These are phyloP conservation scores for Fringilla coelebs DNA, from an alignment of 2,797 vertebrate species.

Conservation along the genomic window DNA sequence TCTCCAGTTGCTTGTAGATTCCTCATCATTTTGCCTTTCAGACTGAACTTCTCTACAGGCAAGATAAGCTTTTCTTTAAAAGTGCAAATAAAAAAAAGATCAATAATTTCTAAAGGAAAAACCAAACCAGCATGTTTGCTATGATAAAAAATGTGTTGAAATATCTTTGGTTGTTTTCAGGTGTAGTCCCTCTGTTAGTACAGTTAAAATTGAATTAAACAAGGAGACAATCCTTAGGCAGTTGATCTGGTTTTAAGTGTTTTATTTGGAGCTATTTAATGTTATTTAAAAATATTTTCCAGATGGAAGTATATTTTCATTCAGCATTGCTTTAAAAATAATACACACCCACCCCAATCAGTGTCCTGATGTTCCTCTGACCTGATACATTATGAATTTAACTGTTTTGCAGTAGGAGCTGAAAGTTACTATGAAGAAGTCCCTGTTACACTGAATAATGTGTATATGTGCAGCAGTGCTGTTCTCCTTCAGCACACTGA, in stretches of 20 bases:
- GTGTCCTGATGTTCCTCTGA: background rate
- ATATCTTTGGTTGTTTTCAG: background rate
- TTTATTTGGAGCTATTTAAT: background rate
- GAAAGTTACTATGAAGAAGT: background rate
- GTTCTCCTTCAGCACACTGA: background rate
- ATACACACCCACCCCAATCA: background rate
- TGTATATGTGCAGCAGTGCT: background rate
- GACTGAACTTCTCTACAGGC: background rate
- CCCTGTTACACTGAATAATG: background rate
- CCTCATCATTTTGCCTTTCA: background rate
- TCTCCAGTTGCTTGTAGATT: background rate
- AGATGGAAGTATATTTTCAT: slow-evolving; percentile 6
- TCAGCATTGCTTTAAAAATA: background rate
- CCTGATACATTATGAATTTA: background rate
- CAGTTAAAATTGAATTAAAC: background rate
- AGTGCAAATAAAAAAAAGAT: background rate
- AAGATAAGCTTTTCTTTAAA: background rate
- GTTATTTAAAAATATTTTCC: slow-evolving; percentile 35
- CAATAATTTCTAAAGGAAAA: background rate
- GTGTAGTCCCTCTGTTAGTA: background rate
- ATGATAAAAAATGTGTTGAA: background rate
- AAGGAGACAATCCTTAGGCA: background rate
- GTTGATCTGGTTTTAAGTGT: background rate
- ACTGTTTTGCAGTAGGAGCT: background rate
- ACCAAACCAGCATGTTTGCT: background rate